Percentiles rank a stretch among this genome's conserved stretches.
Conservation (phyloP, 1,140 invertebrate genomes). For the Chelonus insularis region DNA sequence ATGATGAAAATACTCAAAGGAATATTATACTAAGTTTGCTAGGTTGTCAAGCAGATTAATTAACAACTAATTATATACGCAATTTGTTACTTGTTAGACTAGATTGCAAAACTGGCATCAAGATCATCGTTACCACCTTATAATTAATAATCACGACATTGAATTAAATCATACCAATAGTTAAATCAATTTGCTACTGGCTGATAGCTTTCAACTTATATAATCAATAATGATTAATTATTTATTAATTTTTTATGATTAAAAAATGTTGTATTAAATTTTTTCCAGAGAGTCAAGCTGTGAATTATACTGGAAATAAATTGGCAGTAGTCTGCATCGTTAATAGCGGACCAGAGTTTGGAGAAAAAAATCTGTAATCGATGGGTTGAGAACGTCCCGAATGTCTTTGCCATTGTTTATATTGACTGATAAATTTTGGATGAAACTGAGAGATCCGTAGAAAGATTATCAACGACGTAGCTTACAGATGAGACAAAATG, state of each 20-base stretch:
- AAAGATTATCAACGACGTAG: constrained; percentile 28
- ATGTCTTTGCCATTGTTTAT: constrained; percentile 35
- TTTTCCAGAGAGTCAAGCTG: neutral
- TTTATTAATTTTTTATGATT: too few relatives aligned
- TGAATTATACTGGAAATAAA: neutral
- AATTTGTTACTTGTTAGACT: neutral
- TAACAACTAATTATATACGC: neutral
- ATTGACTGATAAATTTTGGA: constrained; percentile 6
- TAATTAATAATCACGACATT: neutral
- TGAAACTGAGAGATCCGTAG: constrained; percentile 3
- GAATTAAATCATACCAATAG: neutral
- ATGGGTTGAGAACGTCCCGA: constrained; percentile 56
- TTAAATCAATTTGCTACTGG: too few relatives aligned
- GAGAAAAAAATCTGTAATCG: constrained; percentile 45
- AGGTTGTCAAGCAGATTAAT: neutral
- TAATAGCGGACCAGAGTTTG: constrained; percentile 7
- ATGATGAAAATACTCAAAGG: too few relatives aligned
- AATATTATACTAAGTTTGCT: neutral
- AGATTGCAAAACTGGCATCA: neutral
- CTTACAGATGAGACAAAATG: constrained; percentile 61
- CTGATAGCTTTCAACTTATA: too few relatives aligned
- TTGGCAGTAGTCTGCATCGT: constrained; percentile 1
- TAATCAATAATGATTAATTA: too few relatives aligned
- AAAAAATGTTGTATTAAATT: neutral
- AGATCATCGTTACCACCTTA: too few relatives aligned